phyloP scores from a whole-genome alignment of 92 coral and sea anemone species.

The Pocillopora grandis region DNA sequence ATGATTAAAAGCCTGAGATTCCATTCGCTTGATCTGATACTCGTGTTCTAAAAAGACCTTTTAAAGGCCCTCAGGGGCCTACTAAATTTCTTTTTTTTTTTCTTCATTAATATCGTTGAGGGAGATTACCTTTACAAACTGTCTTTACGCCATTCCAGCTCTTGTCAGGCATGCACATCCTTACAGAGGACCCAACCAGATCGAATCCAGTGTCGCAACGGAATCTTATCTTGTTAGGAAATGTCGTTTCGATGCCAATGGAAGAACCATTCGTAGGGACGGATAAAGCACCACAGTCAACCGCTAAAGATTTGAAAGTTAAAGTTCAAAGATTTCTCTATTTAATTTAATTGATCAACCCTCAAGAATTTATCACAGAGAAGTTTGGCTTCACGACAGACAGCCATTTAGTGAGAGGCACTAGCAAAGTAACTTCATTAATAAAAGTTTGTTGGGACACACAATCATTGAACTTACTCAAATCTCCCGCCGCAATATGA shows the following conservation, averaged over 20 bases:
- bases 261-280: constrained; percentile 53
- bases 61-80: not conserved
- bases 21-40: too few relatives aligned
- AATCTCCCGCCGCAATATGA: too few relatives aligned
- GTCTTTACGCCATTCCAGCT: constrained; percentile 72
- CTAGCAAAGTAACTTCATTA: too few relatives aligned
- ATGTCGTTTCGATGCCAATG: constrained; percentile 40
- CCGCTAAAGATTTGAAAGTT: constrained; percentile 19
- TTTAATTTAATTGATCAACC: too few relatives aligned
- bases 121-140: constrained; percentile 53
- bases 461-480: too few relatives aligned
- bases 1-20: too few relatives aligned
- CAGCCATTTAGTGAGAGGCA: too few relatives aligned
- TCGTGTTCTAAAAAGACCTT: too few relatives aligned
- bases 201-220: constrained; percentile 69
- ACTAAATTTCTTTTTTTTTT: not conserved
- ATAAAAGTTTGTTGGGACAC: too few relatives aligned
- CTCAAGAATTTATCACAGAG: too few relatives aligned
- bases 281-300: constrained; percentile 53
- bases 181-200: constrained; percentile 55
- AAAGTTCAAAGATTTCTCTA: not conserved
- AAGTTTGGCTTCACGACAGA: too few relatives aligned
- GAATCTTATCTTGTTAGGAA: constrained; percentile 44
- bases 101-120: not conserved
- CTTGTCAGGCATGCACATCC: constrained; percentile 66